phyloP scores from a whole-genome alignment of 2,113 vertebrate genomes.

The Planiliza haematocheilus region DNA sequence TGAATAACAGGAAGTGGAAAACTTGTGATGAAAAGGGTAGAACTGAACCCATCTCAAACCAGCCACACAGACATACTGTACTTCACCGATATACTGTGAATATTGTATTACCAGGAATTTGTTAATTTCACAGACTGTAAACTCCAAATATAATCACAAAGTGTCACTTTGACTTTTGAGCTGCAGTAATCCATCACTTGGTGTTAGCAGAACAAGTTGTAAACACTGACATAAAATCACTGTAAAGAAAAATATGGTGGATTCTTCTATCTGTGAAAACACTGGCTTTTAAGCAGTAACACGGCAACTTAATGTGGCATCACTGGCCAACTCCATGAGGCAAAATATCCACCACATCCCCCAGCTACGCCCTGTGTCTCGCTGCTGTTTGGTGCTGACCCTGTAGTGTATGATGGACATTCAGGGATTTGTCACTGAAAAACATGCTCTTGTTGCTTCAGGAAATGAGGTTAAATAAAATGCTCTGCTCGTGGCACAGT shows the following conservation, averaged over 20 bases:
- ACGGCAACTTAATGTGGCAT: background rate
- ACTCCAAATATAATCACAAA: background rate
- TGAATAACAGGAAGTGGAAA: constrained; percentile 2
- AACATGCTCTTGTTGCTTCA: background rate
- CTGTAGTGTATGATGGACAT: background rate
- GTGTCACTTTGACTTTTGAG: too few species aligned
- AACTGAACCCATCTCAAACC: constrained; percentile 1
- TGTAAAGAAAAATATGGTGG: too few species aligned
- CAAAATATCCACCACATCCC: too few species aligned
- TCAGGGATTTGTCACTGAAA: background rate
- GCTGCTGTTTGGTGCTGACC: background rate
- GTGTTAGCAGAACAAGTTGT: too few species aligned
- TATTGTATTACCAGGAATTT: too few species aligned
- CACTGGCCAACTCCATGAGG: too few species aligned
- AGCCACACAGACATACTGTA: background rate
- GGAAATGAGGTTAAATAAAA: background rate
- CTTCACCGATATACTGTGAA: too few species aligned
- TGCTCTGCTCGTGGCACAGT: background rate
- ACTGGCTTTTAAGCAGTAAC: background rate
- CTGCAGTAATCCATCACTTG: too few species aligned
- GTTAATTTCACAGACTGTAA: too few species aligned
- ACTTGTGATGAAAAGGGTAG: constrained; percentile 12
- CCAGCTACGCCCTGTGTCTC: too few species aligned
- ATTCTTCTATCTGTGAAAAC: too few species aligned
- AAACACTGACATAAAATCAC: too few species aligned